Percentiles rank a stretch among this genome's conserved stretches.
Evolutionary conservation across 2,113 vertebrate genomes (phyloP).

Genomic region (Chamaea fasciata): DNA sequence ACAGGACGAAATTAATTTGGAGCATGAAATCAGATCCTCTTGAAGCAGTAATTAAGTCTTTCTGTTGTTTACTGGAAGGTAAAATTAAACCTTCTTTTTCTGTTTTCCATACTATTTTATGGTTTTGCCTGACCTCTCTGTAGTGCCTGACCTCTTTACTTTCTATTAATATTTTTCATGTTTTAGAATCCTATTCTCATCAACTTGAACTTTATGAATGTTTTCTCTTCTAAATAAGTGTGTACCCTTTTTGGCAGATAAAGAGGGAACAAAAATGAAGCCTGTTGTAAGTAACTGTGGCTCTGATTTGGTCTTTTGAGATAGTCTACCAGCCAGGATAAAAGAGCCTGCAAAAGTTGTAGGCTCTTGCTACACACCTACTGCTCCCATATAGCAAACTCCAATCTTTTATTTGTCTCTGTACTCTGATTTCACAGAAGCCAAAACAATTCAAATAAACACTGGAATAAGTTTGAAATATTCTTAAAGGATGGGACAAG

Average conservation of each 20-base stretch:
- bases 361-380: background rate
- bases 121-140: background rate
- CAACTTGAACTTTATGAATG: background rate
- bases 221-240: background rate
- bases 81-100: background rate
- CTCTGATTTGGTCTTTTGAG: background rate
- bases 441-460: background rate
- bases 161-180: background rate
- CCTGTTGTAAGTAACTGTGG: background rate
- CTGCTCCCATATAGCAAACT: background rate
- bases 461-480: background rate
- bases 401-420: background rate
- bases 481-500: background rate
- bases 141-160: background rate
- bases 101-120: background rate
- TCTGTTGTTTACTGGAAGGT: background rate
- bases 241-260: fast-evolving
- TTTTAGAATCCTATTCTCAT: background rate
- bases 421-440: background rate
- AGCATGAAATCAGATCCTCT: background rate
- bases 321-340: background rate
- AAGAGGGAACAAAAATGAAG: background rate
- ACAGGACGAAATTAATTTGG: background rate
- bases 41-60: background rate
- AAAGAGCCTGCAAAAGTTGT: background rate